Base-by-base conservation (phyloP, 2,797 vertebrate genomes). In the Rhinoraja longicauda region DNA sequence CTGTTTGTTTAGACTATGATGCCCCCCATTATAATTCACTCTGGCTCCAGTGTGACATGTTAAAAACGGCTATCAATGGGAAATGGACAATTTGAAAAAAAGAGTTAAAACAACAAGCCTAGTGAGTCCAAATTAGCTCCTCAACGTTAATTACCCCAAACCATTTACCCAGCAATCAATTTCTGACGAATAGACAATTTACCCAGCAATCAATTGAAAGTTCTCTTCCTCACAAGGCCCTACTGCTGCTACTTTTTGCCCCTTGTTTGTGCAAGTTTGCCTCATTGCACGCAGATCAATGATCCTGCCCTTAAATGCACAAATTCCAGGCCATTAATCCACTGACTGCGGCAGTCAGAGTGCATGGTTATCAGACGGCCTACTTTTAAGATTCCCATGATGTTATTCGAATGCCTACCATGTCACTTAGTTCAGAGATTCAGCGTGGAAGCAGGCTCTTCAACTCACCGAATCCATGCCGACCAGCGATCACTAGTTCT, bases 1-100 rank as follows among this genome's bases (percentile, higher is more conserved):
- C 96, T 97, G 96, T 97, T 98, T 99, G 97, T 99, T 99, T 98
- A 98, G 98, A 98, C 98, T 98, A 95, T 96, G 96, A 95, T 96
- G 96, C 95, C 96, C 95, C 96, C 97, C 96, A 95, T 95, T 97
- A 96, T 98, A 98, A 99, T 98, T 98, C 96, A 95, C 97, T 94
- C 95, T 98, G 98, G 98, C 98, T 98, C 98, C 98, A 98, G 95
- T 94, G 96, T 98, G 97, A 98, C 97, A 98, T 97, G 96, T 97
- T 97, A 97, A 98, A 53, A 98, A 97, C 96, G 96, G 96, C 96
- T 96, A 96, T 97, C 97, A 97, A 97, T 97, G 96, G 96, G 97
- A 97, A 97, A 97, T 95, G 97, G 97, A 97, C 96, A 53, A 97
- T 98, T 98, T 97, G 96, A 95, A 96, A 97, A 96, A 96, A 96